A percentile compares a stretch with the other conserved stretches of the same genome.
These are phyloP conservation scores for Aphaenogaster floridana DNA, from an alignment of 1,140 invertebrate genomes.

Conservation along the genomic window DNA sequence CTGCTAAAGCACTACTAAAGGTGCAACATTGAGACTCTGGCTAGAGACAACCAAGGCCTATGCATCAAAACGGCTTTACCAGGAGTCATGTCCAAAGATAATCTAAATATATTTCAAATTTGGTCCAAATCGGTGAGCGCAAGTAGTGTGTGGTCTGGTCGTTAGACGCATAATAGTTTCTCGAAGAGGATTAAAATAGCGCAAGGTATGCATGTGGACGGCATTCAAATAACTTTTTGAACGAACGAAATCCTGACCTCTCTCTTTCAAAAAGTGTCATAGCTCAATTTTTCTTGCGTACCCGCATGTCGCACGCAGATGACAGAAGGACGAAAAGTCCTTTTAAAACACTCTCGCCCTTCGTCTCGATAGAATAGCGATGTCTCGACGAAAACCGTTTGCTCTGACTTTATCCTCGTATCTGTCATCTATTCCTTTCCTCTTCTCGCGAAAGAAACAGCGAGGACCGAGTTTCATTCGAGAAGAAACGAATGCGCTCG, in stretches of 20 bases:
- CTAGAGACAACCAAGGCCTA: too few species aligned
- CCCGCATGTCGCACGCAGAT: constrained; percentile 2
- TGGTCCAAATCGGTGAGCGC: too few species aligned
- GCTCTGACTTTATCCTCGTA: background rate
- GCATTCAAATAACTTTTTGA: background rate
- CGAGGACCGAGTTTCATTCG: constrained; percentile 25
- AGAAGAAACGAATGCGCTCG: constrained; percentile 39
- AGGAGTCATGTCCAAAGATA: too few species aligned
- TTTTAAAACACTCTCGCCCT: constrained; percentile 25
- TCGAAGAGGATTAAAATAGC: background rate
- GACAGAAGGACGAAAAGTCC: background rate
- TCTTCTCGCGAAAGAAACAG: constrained; percentile 6
- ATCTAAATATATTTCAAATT: too few species aligned
- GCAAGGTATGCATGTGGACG: too few species aligned
- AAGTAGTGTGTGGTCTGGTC: too few species aligned
- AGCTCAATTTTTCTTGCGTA: constrained; percentile 4
- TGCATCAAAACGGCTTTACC: too few species aligned
- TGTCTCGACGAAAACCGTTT: constrained; percentile 38
- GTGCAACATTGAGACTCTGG: too few species aligned
- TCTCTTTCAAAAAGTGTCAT: background rate
- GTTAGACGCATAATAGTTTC: background rate
- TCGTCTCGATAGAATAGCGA: background rate
- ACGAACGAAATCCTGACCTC: too few species aligned
- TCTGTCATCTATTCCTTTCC: constrained; percentile 8
- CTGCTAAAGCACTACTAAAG: too few species aligned